These are phyloP conservation scores for Ceratina calcarata DNA, from an alignment of 1,140 invertebrate genomes.

Conservation along the genomic window DNA sequence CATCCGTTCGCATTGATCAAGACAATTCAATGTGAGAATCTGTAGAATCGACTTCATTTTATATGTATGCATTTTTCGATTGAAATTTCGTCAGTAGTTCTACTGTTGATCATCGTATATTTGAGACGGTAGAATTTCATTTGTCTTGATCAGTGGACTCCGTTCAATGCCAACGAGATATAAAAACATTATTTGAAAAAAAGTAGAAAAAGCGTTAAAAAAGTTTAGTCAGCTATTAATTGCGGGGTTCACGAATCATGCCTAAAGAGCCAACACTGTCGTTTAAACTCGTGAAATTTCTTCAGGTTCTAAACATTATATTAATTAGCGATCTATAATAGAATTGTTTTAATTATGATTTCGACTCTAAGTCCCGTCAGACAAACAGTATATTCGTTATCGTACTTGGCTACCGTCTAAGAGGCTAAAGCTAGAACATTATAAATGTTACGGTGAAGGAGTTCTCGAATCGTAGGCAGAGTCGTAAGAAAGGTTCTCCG, in stretches of 20 bases:
- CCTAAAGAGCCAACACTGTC: conserved; percentile 18
- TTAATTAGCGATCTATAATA: conserved; percentile 1
- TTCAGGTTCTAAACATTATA: not conserved
- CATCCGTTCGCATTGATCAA: not conserved
- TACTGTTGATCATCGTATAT: not conserved
- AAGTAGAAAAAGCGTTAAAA: conserved; percentile 26
- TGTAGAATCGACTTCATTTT: too few relatives aligned
- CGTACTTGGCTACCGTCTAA: conserved; percentile 16
- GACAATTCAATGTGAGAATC: not conserved
- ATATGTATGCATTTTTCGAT: too few relatives aligned
- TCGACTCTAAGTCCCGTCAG: not conserved
- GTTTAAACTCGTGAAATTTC: not conserved
- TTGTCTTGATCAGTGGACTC: conserved; percentile 4
- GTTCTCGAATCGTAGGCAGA: conserved; percentile 17
- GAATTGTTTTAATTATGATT: too few relatives aligned
- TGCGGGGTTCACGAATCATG: conserved; percentile 33
- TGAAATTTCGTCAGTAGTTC: too few relatives aligned
- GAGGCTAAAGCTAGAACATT: conserved; percentile 17
- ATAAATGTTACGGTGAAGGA: not conserved
- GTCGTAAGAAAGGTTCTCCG: conserved; percentile 12
- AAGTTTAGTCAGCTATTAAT: conserved; percentile 12
- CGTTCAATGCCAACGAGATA: not conserved
- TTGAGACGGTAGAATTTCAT: not conserved
- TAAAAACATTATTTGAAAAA: conserved; percentile 3
- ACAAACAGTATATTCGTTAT: not conserved